Conservation (phyloP, 2,888 invertebrate species). For the Antheraea assamensis region DNA sequence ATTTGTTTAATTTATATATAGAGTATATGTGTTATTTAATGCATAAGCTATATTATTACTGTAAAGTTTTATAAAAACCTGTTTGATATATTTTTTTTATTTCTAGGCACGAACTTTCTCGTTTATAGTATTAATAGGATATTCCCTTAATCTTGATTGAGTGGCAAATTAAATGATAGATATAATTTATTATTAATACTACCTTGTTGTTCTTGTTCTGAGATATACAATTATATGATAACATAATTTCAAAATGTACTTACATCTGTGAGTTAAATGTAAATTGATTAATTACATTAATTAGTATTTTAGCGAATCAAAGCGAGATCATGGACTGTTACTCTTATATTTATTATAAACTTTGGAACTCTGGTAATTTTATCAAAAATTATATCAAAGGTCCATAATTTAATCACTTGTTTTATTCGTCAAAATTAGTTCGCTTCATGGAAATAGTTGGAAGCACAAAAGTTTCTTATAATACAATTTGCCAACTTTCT, state of each 20-base stretch:
- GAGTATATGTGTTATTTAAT: too few relatives aligned
- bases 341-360: background rate
- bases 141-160: too few relatives aligned
- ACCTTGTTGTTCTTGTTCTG: too few relatives aligned
- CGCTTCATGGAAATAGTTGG: background rate
- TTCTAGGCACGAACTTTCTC: too few relatives aligned
- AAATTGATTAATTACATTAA: background rate
- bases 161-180: too few relatives aligned
- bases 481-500: background rate
- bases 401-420: background rate
- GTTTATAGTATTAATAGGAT: too few relatives aligned
- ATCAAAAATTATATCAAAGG: background rate
- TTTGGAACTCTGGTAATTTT: background rate
- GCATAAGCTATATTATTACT: too few relatives aligned
- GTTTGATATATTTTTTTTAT: too few relatives aligned
- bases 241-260: background rate
- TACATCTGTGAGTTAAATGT: background rate
- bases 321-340: background rate
- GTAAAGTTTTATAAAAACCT: too few relatives aligned
- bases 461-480: background rate
- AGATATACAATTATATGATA: too few relatives aligned
- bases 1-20: too few relatives aligned
- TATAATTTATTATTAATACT: too few relatives aligned
- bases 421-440: background rate
- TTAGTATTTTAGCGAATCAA: background rate